A percentile compares a stretch with the other conserved stretches of the same genome.
phyloP scores from a whole-genome alignment of 2,113 vertebrate genomes.

The Perca flavescens region DNA sequence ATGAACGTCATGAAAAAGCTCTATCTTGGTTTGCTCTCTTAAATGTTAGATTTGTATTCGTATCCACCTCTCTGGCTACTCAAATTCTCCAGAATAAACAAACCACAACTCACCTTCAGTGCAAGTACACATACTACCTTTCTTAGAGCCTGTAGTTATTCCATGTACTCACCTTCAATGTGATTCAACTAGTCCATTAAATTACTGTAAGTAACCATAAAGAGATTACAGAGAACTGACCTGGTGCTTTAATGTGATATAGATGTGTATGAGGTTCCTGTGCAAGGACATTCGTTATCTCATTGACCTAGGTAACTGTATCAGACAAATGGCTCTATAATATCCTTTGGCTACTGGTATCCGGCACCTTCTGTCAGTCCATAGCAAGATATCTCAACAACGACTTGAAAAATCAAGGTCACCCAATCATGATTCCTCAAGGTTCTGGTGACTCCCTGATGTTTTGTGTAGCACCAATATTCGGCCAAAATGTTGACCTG shows the following conservation, averaged over 20 bases:
- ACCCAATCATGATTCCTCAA: background rate
- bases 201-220: constrained; percentile 24
- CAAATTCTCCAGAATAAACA: background rate
- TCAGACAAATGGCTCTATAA: constrained; percentile 43
- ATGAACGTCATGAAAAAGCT: background rate
- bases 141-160: background rate
- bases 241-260: constrained; percentile 45
- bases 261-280: constrained; percentile 42
- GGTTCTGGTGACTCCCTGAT: background rate
- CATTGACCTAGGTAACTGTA: constrained; percentile 20
- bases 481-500: background rate
- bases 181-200: constrained; percentile 21
- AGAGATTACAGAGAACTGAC: constrained; percentile 48
- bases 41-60: background rate
- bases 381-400: background rate
- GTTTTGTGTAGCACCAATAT: background rate
- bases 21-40: background rate
- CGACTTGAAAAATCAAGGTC: background rate
- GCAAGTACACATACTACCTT: background rate
- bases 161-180: background rate
- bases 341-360: background rate
- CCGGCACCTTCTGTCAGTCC: background rate
- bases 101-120: background rate
- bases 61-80: background rate
- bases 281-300: constrained; percentile 43